These are phyloP conservation scores for Uromys caudimaculatus DNA, from an alignment of 2,797 vertebrate genomes.

Conservation along the genomic window DNA sequence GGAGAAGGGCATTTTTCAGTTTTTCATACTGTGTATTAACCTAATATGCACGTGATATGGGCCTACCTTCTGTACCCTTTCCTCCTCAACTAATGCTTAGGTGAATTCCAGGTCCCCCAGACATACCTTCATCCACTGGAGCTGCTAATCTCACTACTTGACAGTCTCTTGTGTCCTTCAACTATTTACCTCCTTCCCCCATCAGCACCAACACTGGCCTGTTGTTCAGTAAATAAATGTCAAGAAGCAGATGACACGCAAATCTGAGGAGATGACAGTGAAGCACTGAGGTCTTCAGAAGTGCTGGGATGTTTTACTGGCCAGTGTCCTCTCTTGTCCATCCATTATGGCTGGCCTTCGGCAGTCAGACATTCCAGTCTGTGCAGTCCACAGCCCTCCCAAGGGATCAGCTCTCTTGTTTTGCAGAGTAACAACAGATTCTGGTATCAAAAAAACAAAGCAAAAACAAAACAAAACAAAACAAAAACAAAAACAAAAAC, in stretches of 20 bases:
- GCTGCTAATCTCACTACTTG: not conserved
- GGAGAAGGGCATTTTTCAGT: not conserved
- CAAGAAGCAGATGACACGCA: constrained; percentile 44
- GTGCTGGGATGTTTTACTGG: not conserved
- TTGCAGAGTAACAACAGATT: constrained; percentile 34
- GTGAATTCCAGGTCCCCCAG: not conserved
- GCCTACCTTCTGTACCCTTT: not conserved
- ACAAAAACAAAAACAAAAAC: not conserved
- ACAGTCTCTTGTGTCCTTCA: constrained; percentile 42
- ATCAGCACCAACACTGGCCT: not conserved
- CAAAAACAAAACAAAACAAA: not conserved
- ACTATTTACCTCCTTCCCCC: not conserved
- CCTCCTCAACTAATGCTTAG: not conserved
- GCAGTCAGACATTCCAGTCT: not conserved
- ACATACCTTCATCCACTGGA: not conserved
- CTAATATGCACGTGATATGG: not conserved
- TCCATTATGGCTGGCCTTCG: not conserved
- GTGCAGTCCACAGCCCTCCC: not conserved
- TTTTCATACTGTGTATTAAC: not conserved
- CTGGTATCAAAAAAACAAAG: not conserved
- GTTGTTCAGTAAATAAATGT: constrained; percentile 24
- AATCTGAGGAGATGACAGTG: not conserved
- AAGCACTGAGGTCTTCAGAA: not conserved
- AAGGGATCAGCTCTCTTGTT: not conserved
- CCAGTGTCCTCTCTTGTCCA: constrained; percentile 5